phyloP scores from a whole-genome alignment of 2,113 vertebrate species.

The Anarrhichthys ocellatus region DNA sequence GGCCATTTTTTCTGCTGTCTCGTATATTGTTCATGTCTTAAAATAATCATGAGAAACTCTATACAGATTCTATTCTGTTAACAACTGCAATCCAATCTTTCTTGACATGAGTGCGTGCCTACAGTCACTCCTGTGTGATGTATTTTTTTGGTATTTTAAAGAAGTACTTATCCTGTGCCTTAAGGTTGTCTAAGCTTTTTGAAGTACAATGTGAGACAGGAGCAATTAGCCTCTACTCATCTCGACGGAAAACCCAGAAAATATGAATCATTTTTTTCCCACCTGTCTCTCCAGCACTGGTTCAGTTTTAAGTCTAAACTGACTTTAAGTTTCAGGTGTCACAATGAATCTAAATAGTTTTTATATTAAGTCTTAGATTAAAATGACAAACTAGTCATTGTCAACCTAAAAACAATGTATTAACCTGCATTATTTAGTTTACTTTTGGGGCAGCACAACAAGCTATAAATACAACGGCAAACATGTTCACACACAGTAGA shows the following conservation, averaged over 20 bases:
- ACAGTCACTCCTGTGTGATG: neutral
- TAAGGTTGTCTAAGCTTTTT: neutral
- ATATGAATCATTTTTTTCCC: neutral
- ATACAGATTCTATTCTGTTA: neutral
- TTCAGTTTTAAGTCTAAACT: neutral
- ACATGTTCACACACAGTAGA: neutral
- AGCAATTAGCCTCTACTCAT: constrained; percentile 18
- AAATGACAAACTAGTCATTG: neutral
- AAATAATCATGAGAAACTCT: neutral
- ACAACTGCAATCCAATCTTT: neutral
- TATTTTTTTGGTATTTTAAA: neutral
- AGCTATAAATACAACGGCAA: neutral
- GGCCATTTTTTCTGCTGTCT: neutral
- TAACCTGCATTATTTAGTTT: neutral
- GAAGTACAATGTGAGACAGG: neutral
- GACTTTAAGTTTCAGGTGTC: neutral
- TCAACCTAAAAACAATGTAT: neutral
- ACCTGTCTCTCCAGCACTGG: neutral
- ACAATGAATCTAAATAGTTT: neutral
- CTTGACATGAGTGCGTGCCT: neutral
- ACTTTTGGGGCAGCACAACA: neutral
- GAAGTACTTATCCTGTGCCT: neutral
- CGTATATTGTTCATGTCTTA: neutral
- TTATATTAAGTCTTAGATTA: too few species aligned
- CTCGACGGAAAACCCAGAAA: neutral